Evolutionary conservation across 2,888 invertebrate species (phyloP).

Genomic region (Isotomurus palustris): DNA sequence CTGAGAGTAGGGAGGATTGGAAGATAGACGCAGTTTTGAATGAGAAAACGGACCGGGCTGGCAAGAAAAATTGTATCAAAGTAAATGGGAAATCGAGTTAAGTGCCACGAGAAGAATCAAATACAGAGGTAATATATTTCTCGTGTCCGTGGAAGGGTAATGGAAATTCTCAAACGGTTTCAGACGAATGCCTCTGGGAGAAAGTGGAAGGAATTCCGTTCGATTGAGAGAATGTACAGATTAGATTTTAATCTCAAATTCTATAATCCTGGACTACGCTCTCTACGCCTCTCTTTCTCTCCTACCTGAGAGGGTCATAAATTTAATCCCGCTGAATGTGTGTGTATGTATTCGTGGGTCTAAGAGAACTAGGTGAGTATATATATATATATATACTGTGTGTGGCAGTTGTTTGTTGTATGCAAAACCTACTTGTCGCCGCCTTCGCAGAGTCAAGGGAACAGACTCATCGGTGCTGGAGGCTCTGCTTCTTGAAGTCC

Average conservation of each 20-base stretch:
- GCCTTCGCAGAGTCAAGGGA: constrained; percentile 48
- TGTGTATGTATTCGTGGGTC: no score
- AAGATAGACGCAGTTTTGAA: no score
- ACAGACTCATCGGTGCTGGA: constrained; percentile 51
- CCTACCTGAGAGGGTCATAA: not conserved
- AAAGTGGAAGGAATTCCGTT: not conserved
- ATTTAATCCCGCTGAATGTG: not conserved
- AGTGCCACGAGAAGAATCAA: not conserved
- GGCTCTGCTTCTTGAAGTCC: constrained; percentile 50
- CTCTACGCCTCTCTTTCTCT: no score
- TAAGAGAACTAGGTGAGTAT: not conserved
- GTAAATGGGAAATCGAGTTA: not conserved
- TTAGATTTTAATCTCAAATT: constrained; percentile 13
- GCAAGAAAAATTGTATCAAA: no score
- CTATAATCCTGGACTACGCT: no score
- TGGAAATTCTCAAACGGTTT: not conserved
- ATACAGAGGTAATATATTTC: not conserved
- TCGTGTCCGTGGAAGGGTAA: not conserved
- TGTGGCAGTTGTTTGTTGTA: not conserved
- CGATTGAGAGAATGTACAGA: not conserved
- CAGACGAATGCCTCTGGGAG: not conserved
- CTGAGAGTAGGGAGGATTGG: no score
- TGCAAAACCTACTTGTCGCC: constrained; percentile 50
- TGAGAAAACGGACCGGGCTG: no score
- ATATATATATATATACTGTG: not conserved